Evolutionary conservation across 2,113 vertebrate genomes (phyloP).

Genomic region (rat (Rattus norvegicus)): GRCr8 NC_086028.1:24762001-24762500

Average conservation of each 20-base stretch:
- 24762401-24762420: conserved; percentile 55
- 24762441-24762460: conserved; percentile 62
- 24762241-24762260: not conserved
- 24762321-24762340: conserved; percentile 60
- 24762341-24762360: conserved; percentile 24
- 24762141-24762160: not conserved
- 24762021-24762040: not conserved
- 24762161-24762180: not conserved
- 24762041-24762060: not conserved
- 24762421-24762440: conserved; percentile 70
- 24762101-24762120: not conserved
- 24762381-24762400: conserved; percentile 67
- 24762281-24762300: not conserved
- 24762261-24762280: not conserved
- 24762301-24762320: conserved; percentile 35
- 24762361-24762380: conserved; percentile 46
- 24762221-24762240: not conserved
- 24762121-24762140: not conserved
- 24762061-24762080: not conserved
- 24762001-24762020: not conserved
- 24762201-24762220: conserved; percentile 40
- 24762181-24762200: not conserved
- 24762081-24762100: not conserved
- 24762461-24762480: conserved; percentile 60
- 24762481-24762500: conserved; percentile 50